These are phyloP conservation scores for Metaphire vulgaris DNA, from an alignment of 1,140 invertebrate genomes.

Conservation along the genomic window DNA sequence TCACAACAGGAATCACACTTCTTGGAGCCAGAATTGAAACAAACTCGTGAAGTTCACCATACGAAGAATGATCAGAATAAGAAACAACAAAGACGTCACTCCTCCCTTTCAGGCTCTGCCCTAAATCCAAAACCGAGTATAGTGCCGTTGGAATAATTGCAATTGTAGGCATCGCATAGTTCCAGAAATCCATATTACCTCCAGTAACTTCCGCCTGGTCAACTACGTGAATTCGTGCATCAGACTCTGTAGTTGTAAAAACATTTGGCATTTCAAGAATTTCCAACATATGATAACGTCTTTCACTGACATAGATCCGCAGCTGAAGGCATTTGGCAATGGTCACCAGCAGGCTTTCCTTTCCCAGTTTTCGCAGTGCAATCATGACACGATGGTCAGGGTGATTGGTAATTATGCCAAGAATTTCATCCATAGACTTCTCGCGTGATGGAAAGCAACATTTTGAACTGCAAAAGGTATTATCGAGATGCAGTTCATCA, in stretches of 20 bases:
- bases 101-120: conserved; percentile 34
- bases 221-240: not conserved
- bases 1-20: conserved; percentile 46
- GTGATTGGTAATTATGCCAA: conserved; percentile 41
- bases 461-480: conserved; percentile 52
- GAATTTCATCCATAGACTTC: conserved; percentile 37
- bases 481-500: conserved; percentile 53
- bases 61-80: conserved; percentile 53
- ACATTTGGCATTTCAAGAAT: conserved; percentile 29
- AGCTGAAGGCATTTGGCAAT: conserved; percentile 42
- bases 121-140: conserved; percentile 38
- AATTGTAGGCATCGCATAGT: conserved; percentile 35
- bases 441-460: conserved; percentile 48
- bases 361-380: conserved; percentile 49
- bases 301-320: conserved; percentile 43
- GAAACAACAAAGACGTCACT: conserved; percentile 46
- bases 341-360: conserved; percentile 48
- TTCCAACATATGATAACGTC: conserved; percentile 32
- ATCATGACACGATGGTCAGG: conserved; percentile 43
- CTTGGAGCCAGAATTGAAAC: conserved; percentile 43
- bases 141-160: conserved; percentile 49
- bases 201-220: not conserved
- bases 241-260: not conserved
- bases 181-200: not conserved
- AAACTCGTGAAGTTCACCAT: conserved; percentile 47